Evolutionary conservation across 1,140 invertebrate species (phyloP).

Genomic region (Cryptotermes secundus): DNA sequence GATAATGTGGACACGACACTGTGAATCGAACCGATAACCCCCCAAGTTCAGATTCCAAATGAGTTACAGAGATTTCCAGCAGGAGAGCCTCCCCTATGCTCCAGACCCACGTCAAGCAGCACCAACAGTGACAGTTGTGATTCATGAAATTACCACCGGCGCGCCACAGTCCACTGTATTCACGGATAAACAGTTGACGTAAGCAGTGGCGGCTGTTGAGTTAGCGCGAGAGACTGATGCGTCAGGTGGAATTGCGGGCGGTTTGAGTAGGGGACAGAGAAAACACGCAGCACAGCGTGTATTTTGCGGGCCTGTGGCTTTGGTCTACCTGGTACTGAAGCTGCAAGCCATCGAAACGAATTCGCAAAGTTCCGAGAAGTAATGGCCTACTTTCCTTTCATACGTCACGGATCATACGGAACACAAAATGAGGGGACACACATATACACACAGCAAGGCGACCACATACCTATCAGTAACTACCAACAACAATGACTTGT

Average conservation of each 20-base stretch:
- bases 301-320: no score
- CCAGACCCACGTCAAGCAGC: neutral
- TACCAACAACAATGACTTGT: no score
- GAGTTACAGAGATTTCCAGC: neutral
- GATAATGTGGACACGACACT: neutral
- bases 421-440: no score
- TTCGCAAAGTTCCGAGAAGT: no score
- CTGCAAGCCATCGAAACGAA: no score
- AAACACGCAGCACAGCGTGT: neutral
- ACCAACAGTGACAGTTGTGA: neutral
- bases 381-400: no score
- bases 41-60: neutral
- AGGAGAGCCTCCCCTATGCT: neutral
- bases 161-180: neutral
- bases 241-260: neutral
- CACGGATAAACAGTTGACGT: neutral
- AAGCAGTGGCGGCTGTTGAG: neutral
- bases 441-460: no score
- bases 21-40: neutral
- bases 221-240: neutral
- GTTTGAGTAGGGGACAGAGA: neutral
- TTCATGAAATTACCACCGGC: neutral
- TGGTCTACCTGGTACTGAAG: no score
- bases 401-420: no score
- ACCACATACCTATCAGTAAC: no score